Base-by-base conservation (phyloP, 2,888 invertebrate species). In the Malacosoma neustria region DNA sequence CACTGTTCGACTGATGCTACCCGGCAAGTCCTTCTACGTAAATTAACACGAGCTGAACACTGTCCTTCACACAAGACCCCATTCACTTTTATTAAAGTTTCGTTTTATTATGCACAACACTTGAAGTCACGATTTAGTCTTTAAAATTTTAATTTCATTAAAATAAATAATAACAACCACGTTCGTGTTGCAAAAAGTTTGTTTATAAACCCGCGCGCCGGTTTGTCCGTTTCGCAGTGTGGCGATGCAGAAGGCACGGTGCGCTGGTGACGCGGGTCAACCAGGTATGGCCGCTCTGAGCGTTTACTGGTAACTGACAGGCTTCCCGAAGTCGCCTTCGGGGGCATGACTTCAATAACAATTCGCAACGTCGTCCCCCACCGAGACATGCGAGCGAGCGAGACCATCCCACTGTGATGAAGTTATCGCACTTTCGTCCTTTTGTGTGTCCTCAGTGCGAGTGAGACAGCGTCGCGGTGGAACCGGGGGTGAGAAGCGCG, bases 351-450 rank as follows among this genome's bases (percentile, higher is more conserved):
- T 85, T 84, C 85, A 84, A 85, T 85, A 85, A 85, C 85, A 85
- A 85, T 85, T 85, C 85, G 85, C 85, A 85, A 85, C 81, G 81
- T 82, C 81, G 84, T 81, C 84, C 84, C 81, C 84, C 84, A 80
- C 82, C 80, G 79, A 65, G 59, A 69, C 72, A 71, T 64, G 70
- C 67, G 84, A 72, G 85, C 74, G 82, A 82, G 82, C 57, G 82
- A 81, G 85, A 82, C 63, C 67, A 67, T 49, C 65, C 57, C 72
- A 57, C 77, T 58, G 77, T 84, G 84, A 85, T 85, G 84, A 85
- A 85, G 84, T 85, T 85, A 85, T 84, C 84, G 84, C 80, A 87
- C 85, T 86, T 87, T 85, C 80, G 85, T 86, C 86, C 87, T 87
- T 87, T 86, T 86, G 86, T 85, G 72, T 73, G 81, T 84, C 82